Base-by-base conservation (phyloP, 2,797 vertebrate species). In the Carapus acus region DNA sequence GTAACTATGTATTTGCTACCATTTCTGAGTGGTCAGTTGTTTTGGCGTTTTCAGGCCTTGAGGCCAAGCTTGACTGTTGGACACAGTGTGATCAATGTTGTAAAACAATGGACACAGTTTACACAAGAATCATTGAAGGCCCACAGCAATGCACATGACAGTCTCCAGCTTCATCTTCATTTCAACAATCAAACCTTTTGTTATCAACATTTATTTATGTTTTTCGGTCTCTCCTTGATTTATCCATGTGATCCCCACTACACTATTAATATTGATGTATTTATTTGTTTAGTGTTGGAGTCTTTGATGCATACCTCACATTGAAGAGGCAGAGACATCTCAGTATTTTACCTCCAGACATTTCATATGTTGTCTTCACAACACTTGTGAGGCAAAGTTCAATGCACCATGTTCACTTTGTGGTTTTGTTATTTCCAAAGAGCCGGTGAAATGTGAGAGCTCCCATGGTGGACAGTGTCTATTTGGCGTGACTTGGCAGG, bases 401-500 rank as follows among this genome's bases (percentile, higher is more conserved):
- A 58, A 53, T 49, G 40, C 23, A 23, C 17, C 50, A 33, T 12
- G 54, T 55, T 51, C 40, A 6, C 45, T 52, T 50, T 71, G 62
- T 67, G 63, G 75, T 69, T 77, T 76, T 73, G 62, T 77, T 78
- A 62, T 69, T 74, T 20, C 41, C 65, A 29, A 59, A 65, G 65
- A 63, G 45, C 56, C 43, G 58, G 67, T 81, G 83, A 81, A 83
- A 84, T 80, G 73, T 73, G 81, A 83, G 80, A 69, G 59, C 59
- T 49, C 69, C 59, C 63, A 81, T 70, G 75, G 81, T 79, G 69
- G 74, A 80, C 54, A 60, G 60, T 65, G 68, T 80, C 66, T 83
- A 71, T 77, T 80, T 85, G 80, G 77, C 75, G 49, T 79, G 77
- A 80, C 82, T 81, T 84, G 81, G 76, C 83, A 81, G 77, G 76